Base-by-base conservation (phyloP, 2,797 vertebrate species). In the Trichosurus vulpecula region DNA sequence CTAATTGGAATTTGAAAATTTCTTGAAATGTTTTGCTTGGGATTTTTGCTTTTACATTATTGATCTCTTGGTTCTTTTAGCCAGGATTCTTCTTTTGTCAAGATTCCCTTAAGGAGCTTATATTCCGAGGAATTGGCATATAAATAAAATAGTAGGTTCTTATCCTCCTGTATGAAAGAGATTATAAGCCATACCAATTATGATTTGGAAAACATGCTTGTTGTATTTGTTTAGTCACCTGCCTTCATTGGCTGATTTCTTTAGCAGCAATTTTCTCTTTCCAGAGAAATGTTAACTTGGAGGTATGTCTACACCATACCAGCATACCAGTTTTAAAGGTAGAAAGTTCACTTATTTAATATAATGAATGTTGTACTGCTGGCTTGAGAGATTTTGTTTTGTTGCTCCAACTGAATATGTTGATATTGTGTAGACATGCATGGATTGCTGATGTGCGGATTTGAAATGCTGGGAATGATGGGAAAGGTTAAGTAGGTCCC, bases 121-220 rank as follows among this genome's bases (percentile, higher is more conserved):
- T 41, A 81, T 47, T 47, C 74, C 41, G 27, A 9, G n/a, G 41
- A 51, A 87, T 27, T 87, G 74, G 22, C 22, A 74, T 41, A 51
- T 51, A 87, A 87, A 47, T 87, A 47, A 87, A 27, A 87, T 87
- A 81, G 22, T 81, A 87, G 41, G 22, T 47, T 47, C 41, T 47
- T 47, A 87, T 47, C 41, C 22, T 87, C 51, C 54, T 25, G 92
- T 89, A 29, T 93, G 55, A 97, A 90, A 93, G 61, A 93, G 52
- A 95, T 91, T n/a, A 96, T 12, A 94, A 22, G 91, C 93, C n/a
- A 58, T 92, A 54, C 91, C 35, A 91, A 97, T 98, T 96, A 91
- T 97, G 87, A 97, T 97, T 97, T 98, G 97, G 96, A 98, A 98
- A 98, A 98, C 94, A 57, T 97, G 95, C 27, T 29, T 27, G 30